These are phyloP conservation scores for Digitonthophagus gazella DNA, from an alignment of 2,888 invertebrate species.

Conservation along the genomic window DNA sequence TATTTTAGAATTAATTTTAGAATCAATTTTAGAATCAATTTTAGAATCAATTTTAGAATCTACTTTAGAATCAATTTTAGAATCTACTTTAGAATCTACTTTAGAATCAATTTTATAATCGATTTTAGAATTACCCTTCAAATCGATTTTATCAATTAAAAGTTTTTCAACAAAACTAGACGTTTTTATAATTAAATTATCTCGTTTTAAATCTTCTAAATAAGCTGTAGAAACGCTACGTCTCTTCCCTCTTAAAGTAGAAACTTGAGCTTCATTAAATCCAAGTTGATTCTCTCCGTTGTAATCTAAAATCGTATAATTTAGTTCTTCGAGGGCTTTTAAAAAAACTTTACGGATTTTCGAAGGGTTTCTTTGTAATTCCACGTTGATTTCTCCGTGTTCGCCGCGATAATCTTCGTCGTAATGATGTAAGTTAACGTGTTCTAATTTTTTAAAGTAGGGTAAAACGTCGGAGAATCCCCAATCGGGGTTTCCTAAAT, in stretches of 20 bases:
- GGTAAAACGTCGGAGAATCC: slow-evolving; percentile 29
- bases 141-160: slow-evolving; percentile 46
- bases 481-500: slow-evolving; percentile 64
- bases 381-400: slow-evolving; percentile 28
- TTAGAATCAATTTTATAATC: too few species aligned
- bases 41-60: too few species aligned
- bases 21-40: too few species aligned
- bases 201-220: slow-evolving; percentile 45
- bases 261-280: slow-evolving; percentile 46
- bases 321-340: slow-evolving; percentile 35
- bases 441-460: slow-evolving; percentile 36
- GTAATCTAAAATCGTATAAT: slow-evolving; percentile 31
- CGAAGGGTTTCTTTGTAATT: slow-evolving; percentile 21
- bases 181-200: slow-evolving; percentile 57
- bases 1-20: too few species aligned
- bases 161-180: slow-evolving; percentile 57
- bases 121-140: too few species aligned
- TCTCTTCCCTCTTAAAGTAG: slow-evolving; percentile 53
- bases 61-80: too few species aligned
- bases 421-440: slow-evolving; percentile 38
- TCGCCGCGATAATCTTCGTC: slow-evolving; percentile 28
- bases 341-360: slow-evolving; percentile 23
- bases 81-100: too few species aligned
- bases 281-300: slow-evolving; percentile 41
- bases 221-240: slow-evolving; percentile 59